These are phyloP conservation scores for Rhadinocentrus ornatus DNA, from an alignment of 2,797 vertebrate genomes.

Conservation along the genomic window DNA sequence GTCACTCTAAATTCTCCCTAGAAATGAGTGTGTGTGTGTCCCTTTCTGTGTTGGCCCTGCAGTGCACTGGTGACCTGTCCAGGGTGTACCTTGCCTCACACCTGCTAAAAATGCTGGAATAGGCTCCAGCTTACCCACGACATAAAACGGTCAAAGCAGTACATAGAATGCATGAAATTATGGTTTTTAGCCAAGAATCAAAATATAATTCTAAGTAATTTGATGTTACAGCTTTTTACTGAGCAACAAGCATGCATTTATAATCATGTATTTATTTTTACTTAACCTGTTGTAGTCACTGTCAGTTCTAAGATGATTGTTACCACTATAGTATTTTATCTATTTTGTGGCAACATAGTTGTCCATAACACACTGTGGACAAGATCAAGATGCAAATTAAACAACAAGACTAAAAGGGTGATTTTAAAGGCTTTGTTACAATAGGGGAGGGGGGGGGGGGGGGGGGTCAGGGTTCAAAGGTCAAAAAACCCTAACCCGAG, in stretches of 20 bases:
- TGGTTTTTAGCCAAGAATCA: neutral
- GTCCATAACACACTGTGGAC: conserved; percentile 25
- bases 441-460: too few relatives aligned
- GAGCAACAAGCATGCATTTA: conserved; percentile 7
- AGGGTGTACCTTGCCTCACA: too few relatives aligned
- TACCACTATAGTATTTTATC: conserved; percentile 5
- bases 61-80: too few relatives aligned
- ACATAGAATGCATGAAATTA: too few relatives aligned
- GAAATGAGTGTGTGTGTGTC: too few relatives aligned
- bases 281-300: conserved; percentile 17
- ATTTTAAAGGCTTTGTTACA: conserved; percentile 15
- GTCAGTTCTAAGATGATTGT: neutral
- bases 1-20: too few relatives aligned
- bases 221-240: neutral
- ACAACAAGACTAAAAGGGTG: conserved; percentile 7
- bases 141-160: too few relatives aligned
- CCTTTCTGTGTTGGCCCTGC: too few relatives aligned
- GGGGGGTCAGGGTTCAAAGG: neutral
- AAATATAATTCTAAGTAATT: neutral
- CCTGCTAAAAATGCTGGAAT: too few relatives aligned
- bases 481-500: conserved; percentile 9
- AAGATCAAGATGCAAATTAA: conserved; percentile 6
- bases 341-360: neutral
- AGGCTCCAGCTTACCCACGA: too few relatives aligned
- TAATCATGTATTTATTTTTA: conserved; percentile 2